Evolutionary conservation across 2,113 vertebrate species (phyloP), one percentile per base, ranked within the genome.

Genomic region (Epinephelus moara): DNA sequence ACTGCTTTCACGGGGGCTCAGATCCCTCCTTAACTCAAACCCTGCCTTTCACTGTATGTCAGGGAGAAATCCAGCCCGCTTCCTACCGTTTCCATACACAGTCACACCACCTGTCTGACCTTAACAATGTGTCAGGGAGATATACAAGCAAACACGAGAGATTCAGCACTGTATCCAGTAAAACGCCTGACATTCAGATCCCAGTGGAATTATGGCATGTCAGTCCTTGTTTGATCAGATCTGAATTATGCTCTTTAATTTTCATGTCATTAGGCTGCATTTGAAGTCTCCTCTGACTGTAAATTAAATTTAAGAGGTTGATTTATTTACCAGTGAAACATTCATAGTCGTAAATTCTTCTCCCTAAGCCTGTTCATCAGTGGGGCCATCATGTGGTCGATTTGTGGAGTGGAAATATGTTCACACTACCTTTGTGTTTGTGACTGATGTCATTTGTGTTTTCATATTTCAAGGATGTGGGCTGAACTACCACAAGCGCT

Each of bases 401-500:
- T 74, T 70, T 70, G 27, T 14, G n/a, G 45, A 86, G 55, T 9
- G 6, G 66, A 78, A 55, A 56, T 27, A 15, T 76, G 37, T 53
- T 79, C 37, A 40, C 21, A 25, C 15, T 19, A 7, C 5, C 6
- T 9, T 55, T 1, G 11, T 19, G 57, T 73, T 53, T 68, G 11
- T 17, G 40, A 76, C 45, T 78, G 8, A 19, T 78, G 19, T 62
- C 42, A 42, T 85, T 37, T 87, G 7, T 71, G 42, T 78, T 78
- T 77, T 61, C 11, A 33, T 81, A 11, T 87, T 78, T 49, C 77
- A 90, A 99, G 98, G 98, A 81, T 99, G 98, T 93, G 98, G 98
- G 62, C 94, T 99, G 75, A 99, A 99, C 95, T 99, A 99, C 93
- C 98, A 99, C 94, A 99, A 99, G 82, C 96, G 98, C 81, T 99